Evolutionary conservation across 1,140 invertebrate species (phyloP).

Genomic region (Solenopsis fugax): DNA sequence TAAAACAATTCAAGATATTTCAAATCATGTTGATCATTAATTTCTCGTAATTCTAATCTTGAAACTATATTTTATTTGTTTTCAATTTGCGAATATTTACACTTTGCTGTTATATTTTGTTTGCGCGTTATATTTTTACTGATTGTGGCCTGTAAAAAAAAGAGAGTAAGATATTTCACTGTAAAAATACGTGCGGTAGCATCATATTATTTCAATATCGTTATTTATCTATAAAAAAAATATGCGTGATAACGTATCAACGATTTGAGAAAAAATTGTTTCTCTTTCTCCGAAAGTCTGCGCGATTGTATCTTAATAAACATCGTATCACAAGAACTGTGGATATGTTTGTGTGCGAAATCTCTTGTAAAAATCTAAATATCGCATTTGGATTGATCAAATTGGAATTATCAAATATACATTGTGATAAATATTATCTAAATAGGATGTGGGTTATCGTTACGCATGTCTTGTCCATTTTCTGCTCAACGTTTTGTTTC

Average conservation of each 20-base stretch:
- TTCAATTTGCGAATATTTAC: no score
- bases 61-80: no score
- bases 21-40: not conserved
- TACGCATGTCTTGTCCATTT: not conserved
- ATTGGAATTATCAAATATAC: conserved; percentile 9
- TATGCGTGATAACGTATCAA: not conserved
- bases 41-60: not conserved
- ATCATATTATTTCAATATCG: not conserved
- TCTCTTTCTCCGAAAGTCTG: not conserved
- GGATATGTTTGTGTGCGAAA: not conserved
- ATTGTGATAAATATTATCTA: conserved; percentile 50
- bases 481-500: not conserved
- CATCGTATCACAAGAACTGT: not conserved
- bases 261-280: not conserved
- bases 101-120: no score
- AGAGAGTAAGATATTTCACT: no score
- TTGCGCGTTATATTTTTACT: no score
- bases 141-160: no score
- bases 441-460: conserved; percentile 20
- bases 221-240: not conserved
- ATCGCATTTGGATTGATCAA: not conserved
- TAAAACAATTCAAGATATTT: not conserved
- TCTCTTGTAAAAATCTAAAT: conserved; percentile 19
- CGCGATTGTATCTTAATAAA: not conserved
- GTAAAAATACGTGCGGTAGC: no score